Base-by-base conservation (phyloP, 2,113 vertebrate genomes). In the Oreochromis aureus region DNA sequence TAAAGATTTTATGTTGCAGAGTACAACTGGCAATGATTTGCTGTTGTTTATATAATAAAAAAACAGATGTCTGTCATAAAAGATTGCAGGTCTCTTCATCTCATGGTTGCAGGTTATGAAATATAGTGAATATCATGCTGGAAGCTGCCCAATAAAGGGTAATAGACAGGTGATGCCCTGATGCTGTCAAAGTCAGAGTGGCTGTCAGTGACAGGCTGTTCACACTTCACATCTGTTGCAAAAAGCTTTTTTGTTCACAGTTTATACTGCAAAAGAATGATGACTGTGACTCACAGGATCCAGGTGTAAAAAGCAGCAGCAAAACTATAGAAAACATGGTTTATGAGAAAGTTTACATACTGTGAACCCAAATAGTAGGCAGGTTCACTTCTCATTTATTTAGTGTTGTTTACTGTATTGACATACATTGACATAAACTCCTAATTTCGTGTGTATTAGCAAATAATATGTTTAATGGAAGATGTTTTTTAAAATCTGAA, bases 391-490 rank as follows among this genome's bases (percentile, higher is more conserved):
- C n/a, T 55, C 54, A 18, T 34, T 61, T 34, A 32, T 34, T 34
- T 19, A 63, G 15, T 61, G 58, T 61, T 61, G 27, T 61, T 32
- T 32, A 32, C 59, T 63, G 16, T 61, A 61, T 61, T 61, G 0
- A 0, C 30, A 61, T 32, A 61, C 55, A 27, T 3, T 58, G 12
- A 27, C 0, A 58, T 0, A 16, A 58, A 30, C 24, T 59, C 24
- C 56, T 5, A 59, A 6, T 61, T 11, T 3, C 10, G n/a, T 63
- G 18, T n/a, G 9, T 2, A 36, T 63, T 63, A 63, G 32, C 10
- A 63, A 63, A 63, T 5, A 36, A 63, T 63, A 63, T 36, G 6
- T 34, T 19, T 36, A 63, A 36, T 63, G 32, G 59, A 63, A 63
- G 18, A 63, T 36, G 9, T 18, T 32, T 10, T 10, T 63, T 34